Conservation (phyloP, 2,888 invertebrate genomes). For the Acronicta psi region DNA sequence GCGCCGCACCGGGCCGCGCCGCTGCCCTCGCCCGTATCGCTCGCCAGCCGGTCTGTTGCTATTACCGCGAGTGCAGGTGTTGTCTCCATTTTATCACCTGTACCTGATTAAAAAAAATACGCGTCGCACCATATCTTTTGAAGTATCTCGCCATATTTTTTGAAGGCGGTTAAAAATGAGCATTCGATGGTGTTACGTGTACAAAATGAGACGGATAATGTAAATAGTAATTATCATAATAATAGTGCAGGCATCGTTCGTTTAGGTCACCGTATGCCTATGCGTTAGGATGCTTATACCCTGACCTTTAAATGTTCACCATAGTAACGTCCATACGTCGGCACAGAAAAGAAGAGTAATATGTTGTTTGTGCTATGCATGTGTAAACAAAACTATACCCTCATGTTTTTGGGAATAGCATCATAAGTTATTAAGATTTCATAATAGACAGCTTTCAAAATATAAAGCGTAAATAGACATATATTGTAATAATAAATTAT, state of each 20-base stretch:
- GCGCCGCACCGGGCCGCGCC: conserved; percentile 23
- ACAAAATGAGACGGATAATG: conserved; percentile 39
- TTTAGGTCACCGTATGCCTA: conserved; percentile 32
- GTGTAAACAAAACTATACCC: conserved; percentile 26
- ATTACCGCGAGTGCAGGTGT: neutral
- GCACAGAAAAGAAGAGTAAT: neutral
- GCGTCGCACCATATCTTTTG: no score
- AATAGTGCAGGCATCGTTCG: conserved; percentile 41
- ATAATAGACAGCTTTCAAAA: conserved; percentile 48
- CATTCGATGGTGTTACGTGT: conserved; percentile 36
- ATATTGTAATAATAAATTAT: neutral
- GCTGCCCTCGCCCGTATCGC: neutral
- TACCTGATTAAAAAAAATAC: neutral
- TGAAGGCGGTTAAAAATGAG: neutral
- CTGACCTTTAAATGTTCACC: conserved; percentile 31
- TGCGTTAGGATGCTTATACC: conserved; percentile 40
- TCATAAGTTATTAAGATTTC: conserved; percentile 39
- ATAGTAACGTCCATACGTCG: conserved; percentile 37
- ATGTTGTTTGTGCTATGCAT: neutral
- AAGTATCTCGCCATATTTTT: no score
- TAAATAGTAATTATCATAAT: conserved; percentile 56
- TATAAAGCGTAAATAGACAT: conserved; percentile 22
- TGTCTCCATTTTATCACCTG: neutral
- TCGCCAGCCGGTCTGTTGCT: neutral
- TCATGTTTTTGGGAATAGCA: conserved; percentile 37